phyloP scores from a whole-genome alignment of 2,113 vertebrate genomes.

The Toxotes jaculatrix region DNA sequence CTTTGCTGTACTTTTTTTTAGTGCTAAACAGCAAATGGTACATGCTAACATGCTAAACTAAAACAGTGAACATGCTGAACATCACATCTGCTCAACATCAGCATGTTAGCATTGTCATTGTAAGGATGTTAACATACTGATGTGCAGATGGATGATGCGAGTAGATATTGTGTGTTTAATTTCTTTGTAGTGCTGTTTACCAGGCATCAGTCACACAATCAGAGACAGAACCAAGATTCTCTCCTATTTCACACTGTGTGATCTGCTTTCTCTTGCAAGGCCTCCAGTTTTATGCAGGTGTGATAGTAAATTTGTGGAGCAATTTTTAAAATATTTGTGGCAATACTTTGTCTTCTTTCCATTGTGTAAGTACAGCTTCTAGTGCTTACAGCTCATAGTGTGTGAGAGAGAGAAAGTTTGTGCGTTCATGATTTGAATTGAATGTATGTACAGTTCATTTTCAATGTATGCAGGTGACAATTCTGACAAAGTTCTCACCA shows the following conservation, averaged over 20 bases:
- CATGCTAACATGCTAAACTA: not conserved
- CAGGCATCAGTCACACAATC: not conserved
- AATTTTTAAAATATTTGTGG: not conserved
- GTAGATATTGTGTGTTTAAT: not conserved
- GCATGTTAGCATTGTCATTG: not conserved
- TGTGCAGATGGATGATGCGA: not conserved
- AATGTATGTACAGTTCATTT: not conserved
- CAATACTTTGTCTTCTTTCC: not conserved
- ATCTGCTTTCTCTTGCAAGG: not conserved
- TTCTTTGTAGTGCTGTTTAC: not conserved
- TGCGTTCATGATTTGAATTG: not conserved
- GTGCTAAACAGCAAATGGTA: too few species aligned
- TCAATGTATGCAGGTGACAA: not conserved
- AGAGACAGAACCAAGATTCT: not conserved
- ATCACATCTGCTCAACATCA: not conserved
- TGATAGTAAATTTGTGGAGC: too few species aligned
- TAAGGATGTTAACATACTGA: not conserved
- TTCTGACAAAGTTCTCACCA: too few species aligned
- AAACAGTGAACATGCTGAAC: not conserved
- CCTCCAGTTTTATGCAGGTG: not conserved
- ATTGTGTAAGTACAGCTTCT: not conserved
- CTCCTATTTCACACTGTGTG: not conserved
- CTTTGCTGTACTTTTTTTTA: too few species aligned
- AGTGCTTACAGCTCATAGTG: too few species aligned
- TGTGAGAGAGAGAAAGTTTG: too few species aligned